Evolutionary conservation across 2,888 invertebrate species (phyloP).

Genomic region (Bursaphelenchus okinawaensis): DNA sequence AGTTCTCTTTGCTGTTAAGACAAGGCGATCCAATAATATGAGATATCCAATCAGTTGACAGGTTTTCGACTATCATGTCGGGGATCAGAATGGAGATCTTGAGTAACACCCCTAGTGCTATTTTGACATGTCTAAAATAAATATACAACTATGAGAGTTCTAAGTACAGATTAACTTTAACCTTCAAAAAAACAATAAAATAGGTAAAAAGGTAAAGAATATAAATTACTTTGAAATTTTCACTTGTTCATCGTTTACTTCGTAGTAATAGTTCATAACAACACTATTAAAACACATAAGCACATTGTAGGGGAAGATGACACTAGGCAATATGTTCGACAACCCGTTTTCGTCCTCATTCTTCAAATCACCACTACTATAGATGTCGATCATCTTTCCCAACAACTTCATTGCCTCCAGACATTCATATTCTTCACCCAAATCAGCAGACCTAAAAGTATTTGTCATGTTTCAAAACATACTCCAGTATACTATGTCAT

Average conservation of each 20-base stretch:
- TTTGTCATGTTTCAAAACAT: constrained; percentile 19
- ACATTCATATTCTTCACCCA: not conserved
- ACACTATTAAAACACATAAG: not conserved
- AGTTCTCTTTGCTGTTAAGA: constrained; percentile 21
- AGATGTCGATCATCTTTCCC: not conserved
- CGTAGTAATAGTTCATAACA: not conserved
- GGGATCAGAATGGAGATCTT: constrained; percentile 42
- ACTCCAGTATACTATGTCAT: constrained; percentile 7
- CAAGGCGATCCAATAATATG: constrained; percentile 32
- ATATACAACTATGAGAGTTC: not conserved
- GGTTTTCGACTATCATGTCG: constrained; percentile 36
- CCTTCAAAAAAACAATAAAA: too few relatives aligned
- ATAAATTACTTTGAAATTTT: constrained; percentile 12
- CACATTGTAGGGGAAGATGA: not conserved
- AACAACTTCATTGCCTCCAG: not conserved
- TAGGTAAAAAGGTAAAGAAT: too few relatives aligned
- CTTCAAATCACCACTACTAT: not conserved
- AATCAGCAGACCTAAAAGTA: not conserved
- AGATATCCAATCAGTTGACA: constrained; percentile 49
- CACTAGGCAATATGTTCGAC: not conserved
- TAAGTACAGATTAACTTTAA: too few relatives aligned
- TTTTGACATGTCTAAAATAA: constrained; percentile 32
- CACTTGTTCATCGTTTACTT: not conserved
- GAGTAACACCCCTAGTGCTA: constrained; percentile 37
- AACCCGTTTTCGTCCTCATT: not conserved